Evolutionary conservation across 1,140 invertebrate genomes (phyloP).

Genomic region (Capitella teleta): DNA sequence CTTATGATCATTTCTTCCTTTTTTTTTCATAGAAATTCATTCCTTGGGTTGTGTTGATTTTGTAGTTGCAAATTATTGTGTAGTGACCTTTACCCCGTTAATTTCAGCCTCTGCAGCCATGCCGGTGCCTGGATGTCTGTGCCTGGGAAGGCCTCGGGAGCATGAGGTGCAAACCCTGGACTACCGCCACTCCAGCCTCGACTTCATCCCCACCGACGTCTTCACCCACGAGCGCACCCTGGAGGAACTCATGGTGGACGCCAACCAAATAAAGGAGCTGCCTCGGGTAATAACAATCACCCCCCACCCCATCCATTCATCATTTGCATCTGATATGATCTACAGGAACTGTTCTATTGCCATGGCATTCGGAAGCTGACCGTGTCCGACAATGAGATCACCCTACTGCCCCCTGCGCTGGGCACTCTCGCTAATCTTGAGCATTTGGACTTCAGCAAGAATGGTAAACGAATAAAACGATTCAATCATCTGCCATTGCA

Average conservation of each 20-base stretch:
- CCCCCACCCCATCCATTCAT: background rate
- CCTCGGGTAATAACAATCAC: conserved; percentile 64
- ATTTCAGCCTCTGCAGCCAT: no score
- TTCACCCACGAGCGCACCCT: conserved; percentile 89
- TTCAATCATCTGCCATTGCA: no score
- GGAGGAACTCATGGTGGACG: conserved; percentile 91
- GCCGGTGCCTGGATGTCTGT: conserved; percentile 23
- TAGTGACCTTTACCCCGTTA: no score
- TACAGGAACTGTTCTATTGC: conserved; percentile 6
- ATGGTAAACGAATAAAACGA: no score
- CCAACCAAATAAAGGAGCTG: conserved; percentile 92
- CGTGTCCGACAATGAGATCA: conserved; percentile 92
- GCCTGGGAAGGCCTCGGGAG: conserved; percentile 26
- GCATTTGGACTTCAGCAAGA: conserved; percentile 87
- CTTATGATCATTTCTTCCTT: no score
- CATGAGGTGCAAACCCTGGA: conserved; percentile 92
- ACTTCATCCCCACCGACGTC: conserved; percentile 90
- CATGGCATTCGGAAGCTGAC: conserved; percentile 65
- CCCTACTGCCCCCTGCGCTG: conserved; percentile 78
- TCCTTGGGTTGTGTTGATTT: no score
- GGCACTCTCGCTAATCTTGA: conserved; percentile 91
- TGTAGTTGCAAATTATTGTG: no score
- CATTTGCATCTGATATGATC: background rate
- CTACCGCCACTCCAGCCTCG: conserved; percentile 93
- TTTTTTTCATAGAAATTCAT: no score